Evolutionary conservation across 2,797 vertebrate species (phyloP), one percentile per base, ranked within the genome.

Genomic region (Siniperca obscura): DNA sequence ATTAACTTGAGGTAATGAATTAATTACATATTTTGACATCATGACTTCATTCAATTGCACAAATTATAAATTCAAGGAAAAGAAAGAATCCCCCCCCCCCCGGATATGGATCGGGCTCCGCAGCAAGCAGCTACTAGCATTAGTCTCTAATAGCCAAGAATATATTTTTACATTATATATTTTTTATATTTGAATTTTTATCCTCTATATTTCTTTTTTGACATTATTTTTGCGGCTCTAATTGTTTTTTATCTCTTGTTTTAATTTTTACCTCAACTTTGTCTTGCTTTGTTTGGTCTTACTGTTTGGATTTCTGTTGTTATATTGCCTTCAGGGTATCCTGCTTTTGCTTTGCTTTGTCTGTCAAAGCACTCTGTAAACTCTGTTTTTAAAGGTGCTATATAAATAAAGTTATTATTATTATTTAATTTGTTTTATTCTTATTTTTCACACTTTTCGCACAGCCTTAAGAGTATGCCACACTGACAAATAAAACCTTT

Each of bases 401-500:
- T 17, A 46, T 13, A 17, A 21, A 21, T 53, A 22, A 50, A 21
- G 50, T 22, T 53, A 22, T 53, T 53, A 36, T 36, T 30, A 30
- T 30, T 30, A 30, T 30, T 30, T 30, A 30, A 16, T 52, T 52
- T 52, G 36, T 17, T 56, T 21, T 22, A 34, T 64, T 52, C 44
- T n/a, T 8, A 12, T 59, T 6, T 11, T 50, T 52, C 55, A 48
- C 19, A 14, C 48, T 78, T 71, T 65, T 4, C 71, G 19, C 65
- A 46, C 16, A 1, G 65, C 25, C 38, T 57, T 27, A 25, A 64
- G 55, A 66, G 42, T n/a, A 25, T 13, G 6, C 19, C 7, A 62
- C 53, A 34, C 36, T 22, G 56, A 60, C 25, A 11, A 73, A 72
- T 19, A 76, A 70, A 61, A 44, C 25, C n/a, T 64, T 73, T 19